These are phyloP conservation scores for Raphicerus campestris DNA, from an alignment of 2,113 vertebrate species.

Conservation along the genomic window DNA sequence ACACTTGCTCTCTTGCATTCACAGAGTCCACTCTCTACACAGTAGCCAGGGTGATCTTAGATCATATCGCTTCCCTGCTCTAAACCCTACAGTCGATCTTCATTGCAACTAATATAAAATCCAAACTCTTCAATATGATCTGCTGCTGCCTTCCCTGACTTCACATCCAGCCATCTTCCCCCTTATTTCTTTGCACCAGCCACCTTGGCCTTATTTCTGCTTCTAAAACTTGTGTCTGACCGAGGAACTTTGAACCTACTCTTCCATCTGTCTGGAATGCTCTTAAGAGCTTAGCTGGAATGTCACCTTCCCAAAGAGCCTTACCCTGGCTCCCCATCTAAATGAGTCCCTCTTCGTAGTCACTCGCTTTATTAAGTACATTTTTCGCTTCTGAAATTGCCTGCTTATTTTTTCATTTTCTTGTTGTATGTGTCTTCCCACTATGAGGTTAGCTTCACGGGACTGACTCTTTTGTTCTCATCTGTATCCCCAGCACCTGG, in stretches of 20 bases:
- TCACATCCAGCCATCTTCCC: background rate
- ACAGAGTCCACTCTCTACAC: background rate
- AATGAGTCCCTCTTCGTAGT: background rate
- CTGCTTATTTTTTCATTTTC: background rate
- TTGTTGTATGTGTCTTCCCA: background rate
- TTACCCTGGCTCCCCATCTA: background rate
- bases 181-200: background rate
- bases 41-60: background rate
- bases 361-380: background rate
- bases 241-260: background rate
- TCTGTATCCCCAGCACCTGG: background rate
- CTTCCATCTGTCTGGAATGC: background rate
- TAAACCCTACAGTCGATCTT: background rate
- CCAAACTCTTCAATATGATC: background rate
- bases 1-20: background rate
- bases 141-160: background rate
- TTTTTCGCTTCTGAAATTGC: background rate
- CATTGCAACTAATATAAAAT: background rate
- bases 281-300: background rate
- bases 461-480: background rate
- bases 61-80: background rate
- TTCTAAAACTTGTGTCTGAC: background rate
- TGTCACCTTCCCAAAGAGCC: slow-evolving; percentile 19
- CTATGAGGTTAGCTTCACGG: background rate
- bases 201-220: background rate